A percentile compares a stretch with the other conserved stretches of the same genome.
These are phyloP conservation scores for Melanotaenia maccullochi DNA, from an alignment of 2,797 vertebrate species.

Conservation along the genomic window DNA sequence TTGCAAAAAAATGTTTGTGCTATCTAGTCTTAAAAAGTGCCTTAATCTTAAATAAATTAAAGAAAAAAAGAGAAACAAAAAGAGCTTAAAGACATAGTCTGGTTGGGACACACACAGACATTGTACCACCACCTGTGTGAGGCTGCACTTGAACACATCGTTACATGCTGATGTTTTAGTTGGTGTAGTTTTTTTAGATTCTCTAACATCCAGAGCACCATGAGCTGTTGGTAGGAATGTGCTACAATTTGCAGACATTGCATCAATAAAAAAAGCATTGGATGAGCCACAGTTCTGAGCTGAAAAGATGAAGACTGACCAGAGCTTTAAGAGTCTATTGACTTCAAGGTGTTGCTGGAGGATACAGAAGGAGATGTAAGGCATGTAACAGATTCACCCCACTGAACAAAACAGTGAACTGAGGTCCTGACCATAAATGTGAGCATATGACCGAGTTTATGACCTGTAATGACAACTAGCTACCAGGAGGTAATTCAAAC, in stretches of 20 bases:
- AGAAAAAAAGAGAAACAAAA: not conserved
- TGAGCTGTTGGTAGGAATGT: too few species aligned
- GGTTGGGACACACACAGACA: not conserved
- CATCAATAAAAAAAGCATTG: too few species aligned
- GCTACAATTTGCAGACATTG: too few species aligned
- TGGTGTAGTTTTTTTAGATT: not conserved
- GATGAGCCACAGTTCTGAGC: too few species aligned
- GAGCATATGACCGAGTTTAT: not conserved
- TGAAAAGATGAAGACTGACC: too few species aligned
- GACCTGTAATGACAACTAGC: not conserved
- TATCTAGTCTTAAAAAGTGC: not conserved
- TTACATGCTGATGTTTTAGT: not conserved
- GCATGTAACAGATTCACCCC: not conserved
- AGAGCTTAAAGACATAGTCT: not conserved
- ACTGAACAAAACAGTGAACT: not conserved
- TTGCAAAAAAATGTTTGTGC: constrained; percentile 49
- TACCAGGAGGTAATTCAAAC: too few species aligned
- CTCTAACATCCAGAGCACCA: not conserved
- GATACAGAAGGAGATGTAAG: too few species aligned
- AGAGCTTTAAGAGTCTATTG: too few species aligned
- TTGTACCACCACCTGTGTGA: too few species aligned
- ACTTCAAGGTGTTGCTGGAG: not conserved
- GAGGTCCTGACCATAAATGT: not conserved
- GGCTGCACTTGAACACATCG: not conserved
- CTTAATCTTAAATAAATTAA: not conserved